These are phyloP conservation scores for Gephyroberyx darwinii DNA, from an alignment of 2,797 vertebrate species.

Conservation along the genomic window DNA sequence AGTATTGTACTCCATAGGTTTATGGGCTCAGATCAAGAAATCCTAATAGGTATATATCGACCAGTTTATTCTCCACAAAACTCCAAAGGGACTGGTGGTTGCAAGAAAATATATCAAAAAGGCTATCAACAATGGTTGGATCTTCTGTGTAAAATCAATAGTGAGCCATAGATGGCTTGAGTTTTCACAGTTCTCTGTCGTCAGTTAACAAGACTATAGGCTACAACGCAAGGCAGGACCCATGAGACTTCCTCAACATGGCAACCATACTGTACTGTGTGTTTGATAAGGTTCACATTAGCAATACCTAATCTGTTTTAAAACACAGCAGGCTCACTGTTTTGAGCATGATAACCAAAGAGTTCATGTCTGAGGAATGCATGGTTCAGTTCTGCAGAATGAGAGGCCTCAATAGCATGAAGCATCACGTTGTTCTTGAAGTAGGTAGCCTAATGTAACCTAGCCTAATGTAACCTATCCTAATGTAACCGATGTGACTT, in stretches of 20 bases:
- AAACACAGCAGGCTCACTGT: conserved; percentile 79
- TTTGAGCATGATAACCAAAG: conserved; percentile 38
- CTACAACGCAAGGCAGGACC: conserved; percentile 87
- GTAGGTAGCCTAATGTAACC: conserved; percentile 91
- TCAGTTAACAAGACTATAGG: conserved; percentile 96
- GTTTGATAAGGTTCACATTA: conserved; percentile 92
- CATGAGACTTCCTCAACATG: conserved; percentile 88
- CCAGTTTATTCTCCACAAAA: conserved; percentile 93
- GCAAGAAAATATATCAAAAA: conserved; percentile 99
- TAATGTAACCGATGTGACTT: conserved; percentile 78
- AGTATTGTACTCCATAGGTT: conserved; percentile 87
- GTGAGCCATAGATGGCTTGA: conserved; percentile 99
- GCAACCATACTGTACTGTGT: conserved; percentile 89
- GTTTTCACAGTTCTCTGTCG: conserved; percentile 99
- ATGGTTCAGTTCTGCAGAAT: conserved; percentile 50
- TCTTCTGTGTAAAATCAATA: conserved; percentile 99
- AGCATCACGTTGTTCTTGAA: conserved; percentile 67
- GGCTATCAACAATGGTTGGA: conserved; percentile 97
- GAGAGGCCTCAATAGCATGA: conserved; percentile 48
- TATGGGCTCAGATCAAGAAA: conserved; percentile 99
- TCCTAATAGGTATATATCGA: conserved; percentile 99
- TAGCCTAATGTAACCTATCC: conserved; percentile 32
- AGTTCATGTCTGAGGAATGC: conserved; percentile 48
- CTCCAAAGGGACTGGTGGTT: conserved; percentile 90
- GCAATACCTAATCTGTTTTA: conserved; percentile 87